Percentiles rank a stretch among this genome's conserved stretches.
phyloP scores from a whole-genome alignment of 2,113 vertebrate species.

The Gnathonemus echidnorhynchus region DNA sequence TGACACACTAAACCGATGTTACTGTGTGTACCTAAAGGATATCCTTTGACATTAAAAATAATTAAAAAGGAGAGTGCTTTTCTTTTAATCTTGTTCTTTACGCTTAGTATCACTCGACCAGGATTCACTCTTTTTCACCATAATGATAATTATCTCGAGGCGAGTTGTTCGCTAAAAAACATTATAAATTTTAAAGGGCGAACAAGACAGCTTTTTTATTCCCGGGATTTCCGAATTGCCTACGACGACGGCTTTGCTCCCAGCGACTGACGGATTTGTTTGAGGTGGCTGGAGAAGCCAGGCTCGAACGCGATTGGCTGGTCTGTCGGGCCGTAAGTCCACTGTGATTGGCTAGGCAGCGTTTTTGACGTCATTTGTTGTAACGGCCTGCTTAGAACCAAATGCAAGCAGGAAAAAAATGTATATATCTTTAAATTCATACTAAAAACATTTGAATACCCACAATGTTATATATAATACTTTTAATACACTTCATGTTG shows the following conservation, averaged over 20 bases:
- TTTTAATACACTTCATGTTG: not conserved
- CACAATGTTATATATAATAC: not conserved
- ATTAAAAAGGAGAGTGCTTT: not conserved
- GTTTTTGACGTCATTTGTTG: conserved; percentile 56
- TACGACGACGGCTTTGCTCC: not conserved
- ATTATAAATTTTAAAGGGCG: not conserved
- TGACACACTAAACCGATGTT: not conserved
- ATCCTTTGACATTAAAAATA: not conserved
- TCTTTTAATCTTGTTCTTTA: not conserved
- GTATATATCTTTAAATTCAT: not conserved
- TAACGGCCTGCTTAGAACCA: conserved; percentile 30
- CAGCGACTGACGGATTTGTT: not conserved
- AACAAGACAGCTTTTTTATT: not conserved
- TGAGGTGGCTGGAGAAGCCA: conserved; percentile 18
- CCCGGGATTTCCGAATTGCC: not conserved
- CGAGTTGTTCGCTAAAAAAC: not conserved
- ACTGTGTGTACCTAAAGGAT: not conserved
- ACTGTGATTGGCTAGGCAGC: conserved; percentile 41
- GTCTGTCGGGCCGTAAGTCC: conserved; percentile 15
- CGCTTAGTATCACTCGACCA: not conserved
- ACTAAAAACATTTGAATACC: not conserved
- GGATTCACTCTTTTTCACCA: not conserved
- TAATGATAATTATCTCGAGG: not conserved
- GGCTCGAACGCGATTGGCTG: conserved; percentile 32
- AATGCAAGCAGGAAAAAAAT: not conserved